Evolutionary conservation across 1,140 invertebrate species (phyloP).

Genomic region (Brachionus paranguensis): DNA sequence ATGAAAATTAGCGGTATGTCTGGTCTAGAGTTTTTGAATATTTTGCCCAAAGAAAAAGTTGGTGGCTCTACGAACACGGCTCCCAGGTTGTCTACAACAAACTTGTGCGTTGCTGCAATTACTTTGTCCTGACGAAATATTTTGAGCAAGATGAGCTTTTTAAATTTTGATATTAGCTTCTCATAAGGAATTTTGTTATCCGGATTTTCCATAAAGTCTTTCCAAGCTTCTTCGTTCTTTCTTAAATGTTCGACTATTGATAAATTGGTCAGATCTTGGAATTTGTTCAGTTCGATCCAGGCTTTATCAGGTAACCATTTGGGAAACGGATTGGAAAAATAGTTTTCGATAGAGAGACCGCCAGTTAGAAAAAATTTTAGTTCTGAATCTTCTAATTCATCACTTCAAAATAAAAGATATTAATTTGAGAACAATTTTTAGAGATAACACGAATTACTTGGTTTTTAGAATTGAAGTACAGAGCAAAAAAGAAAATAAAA

Average conservation of each 20-base stretch:
- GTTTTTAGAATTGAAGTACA: slow-evolving; percentile 49
- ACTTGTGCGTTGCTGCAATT: slow-evolving; percentile 51
- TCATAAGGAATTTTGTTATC: slow-evolving; percentile 48
- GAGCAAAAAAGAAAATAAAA: slow-evolving; percentile 56
- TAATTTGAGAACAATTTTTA: not conserved
- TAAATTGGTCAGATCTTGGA: slow-evolving; percentile 46
- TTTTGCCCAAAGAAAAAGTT: slow-evolving; percentile 53
- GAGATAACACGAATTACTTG: slow-evolving; percentile 40
- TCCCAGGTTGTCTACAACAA: slow-evolving; percentile 50
- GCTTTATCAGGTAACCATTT: slow-evolving; percentile 53
- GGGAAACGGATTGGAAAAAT: slow-evolving; percentile 52
- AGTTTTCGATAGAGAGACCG: slow-evolving; percentile 53
- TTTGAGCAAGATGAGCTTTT: slow-evolving; percentile 50
- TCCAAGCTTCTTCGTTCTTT: slow-evolving; percentile 46
- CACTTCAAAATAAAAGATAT: slow-evolving; percentile 43
- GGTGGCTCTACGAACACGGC: slow-evolving; percentile 53
- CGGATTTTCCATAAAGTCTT: slow-evolving; percentile 49
- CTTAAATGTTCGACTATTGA: slow-evolving; percentile 17
- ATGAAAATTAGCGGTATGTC: slow-evolving; percentile 54
- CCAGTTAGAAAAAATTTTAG: slow-evolving; percentile 55
- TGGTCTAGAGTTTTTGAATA: slow-evolving; percentile 51
- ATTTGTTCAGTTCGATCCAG: slow-evolving; percentile 53
- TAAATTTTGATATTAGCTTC: slow-evolving; percentile 45
- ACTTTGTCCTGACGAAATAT: slow-evolving; percentile 55
- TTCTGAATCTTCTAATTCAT: slow-evolving; percentile 49